phyloP scores from a whole-genome alignment of 2,888 invertebrate species.

The Hypena proboscidalis region DNA sequence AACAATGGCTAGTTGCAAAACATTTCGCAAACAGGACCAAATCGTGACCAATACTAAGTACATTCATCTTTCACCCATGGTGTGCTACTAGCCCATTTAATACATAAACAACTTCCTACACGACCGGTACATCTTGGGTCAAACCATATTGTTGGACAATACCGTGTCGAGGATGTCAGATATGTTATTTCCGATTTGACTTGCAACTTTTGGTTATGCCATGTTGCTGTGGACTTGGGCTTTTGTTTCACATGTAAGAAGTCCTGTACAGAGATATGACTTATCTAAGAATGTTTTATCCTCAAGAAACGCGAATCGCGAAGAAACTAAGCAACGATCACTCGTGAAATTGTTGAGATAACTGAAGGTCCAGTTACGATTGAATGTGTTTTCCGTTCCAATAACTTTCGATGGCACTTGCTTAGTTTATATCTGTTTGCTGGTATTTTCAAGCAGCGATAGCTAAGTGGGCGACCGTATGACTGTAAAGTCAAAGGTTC shows the following conservation, averaged over 20 bases:
- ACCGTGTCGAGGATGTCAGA: conserved; percentile 28
- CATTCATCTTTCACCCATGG: conserved; percentile 8
- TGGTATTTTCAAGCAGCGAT: not conserved
- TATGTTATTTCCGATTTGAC: conserved; percentile 41
- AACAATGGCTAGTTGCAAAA: not conserved
- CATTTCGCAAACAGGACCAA: conserved; percentile 1
- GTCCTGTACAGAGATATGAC: no score
- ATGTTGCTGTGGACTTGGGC: conserved; percentile 12
- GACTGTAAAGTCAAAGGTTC: no score
- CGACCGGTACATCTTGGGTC: conserved; percentile 19
- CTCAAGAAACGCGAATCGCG: no score
- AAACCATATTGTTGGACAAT: conserved; percentile 19
- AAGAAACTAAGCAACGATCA: no score
- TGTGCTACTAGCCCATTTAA: conserved; percentile 20
- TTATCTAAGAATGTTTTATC: no score
- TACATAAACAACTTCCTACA: conserved; percentile 17
- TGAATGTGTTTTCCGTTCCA: no score
- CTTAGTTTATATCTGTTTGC: not conserved
- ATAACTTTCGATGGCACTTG: no score
- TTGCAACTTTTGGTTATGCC: conserved; percentile 32
- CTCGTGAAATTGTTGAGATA: no score
- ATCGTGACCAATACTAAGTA: not conserved
- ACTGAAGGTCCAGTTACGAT: no score
- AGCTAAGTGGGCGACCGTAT: no score
- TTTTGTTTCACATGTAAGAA: not conserved